Evolutionary conservation across 2,113 vertebrate genomes (phyloP).

Genomic region (Apodemus speciosus): DNA sequence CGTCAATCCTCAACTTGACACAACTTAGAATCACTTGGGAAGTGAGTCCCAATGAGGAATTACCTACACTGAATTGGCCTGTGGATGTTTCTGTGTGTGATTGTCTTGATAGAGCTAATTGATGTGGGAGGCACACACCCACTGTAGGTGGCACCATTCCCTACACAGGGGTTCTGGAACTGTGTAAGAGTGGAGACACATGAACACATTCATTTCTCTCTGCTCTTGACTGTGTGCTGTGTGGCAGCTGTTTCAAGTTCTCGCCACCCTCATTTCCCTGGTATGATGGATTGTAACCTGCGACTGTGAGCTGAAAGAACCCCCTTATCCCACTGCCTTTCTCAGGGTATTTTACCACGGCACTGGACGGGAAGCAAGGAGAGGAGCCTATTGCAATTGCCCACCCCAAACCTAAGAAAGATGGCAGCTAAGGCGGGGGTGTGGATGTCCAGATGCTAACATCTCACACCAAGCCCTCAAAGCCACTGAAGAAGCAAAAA

Average conservation of each 20-base stretch:
- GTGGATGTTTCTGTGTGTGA: not conserved
- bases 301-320: not conserved
- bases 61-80: not conserved
- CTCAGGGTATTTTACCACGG: not conserved
- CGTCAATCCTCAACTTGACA: not conserved
- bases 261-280: too few species aligned
- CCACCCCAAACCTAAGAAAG: not conserved
- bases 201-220: too few species aligned
- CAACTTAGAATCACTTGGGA: not conserved
- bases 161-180: not conserved
- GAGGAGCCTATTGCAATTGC: not conserved
- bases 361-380: not conserved
- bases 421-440: not conserved
- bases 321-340: not conserved
- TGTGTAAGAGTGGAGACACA: not conserved
- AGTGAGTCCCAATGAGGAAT: not conserved
- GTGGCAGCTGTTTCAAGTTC: not conserved
- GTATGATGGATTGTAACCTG: too few species aligned
- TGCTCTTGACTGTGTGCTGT: not conserved
- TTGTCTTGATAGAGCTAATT: not conserved
- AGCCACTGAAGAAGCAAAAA: not conserved
- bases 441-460: not conserved
- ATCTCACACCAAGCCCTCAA: not conserved
- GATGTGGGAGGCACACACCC: not conserved
- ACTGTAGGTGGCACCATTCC: not conserved